A percentile compares a stretch with the other conserved stretches of the same genome.
phyloP scores from a whole-genome alignment of 2,888 invertebrate genomes.

The Xestoiulus laeticollis region DNA sequence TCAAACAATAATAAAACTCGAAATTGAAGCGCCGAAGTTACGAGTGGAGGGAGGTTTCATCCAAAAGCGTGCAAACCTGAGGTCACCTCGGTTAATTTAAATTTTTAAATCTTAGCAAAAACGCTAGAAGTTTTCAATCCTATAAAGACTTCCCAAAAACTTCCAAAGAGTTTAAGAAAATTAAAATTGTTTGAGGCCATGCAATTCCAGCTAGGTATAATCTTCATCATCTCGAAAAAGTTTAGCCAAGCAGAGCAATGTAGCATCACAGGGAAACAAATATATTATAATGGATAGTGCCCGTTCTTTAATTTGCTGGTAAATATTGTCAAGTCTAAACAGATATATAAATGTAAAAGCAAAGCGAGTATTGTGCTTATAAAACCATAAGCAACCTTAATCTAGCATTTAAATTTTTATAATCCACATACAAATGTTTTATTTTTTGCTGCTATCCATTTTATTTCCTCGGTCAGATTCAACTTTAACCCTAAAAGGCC shows the following conservation, averaged over 20 bases:
- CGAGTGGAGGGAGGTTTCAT: not conserved
- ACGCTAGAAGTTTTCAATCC: not conserved
- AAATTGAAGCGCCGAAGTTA: slow-evolving; percentile 43
- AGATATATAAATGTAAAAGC: not conserved
- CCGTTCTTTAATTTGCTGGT: not conserved
- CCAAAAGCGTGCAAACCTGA: slow-evolving; percentile 39
- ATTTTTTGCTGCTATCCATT: not conserved
- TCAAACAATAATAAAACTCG: slow-evolving; percentile 40
- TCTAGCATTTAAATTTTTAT: too few relatives aligned
- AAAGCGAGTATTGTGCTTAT: not conserved
- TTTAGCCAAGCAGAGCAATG: not conserved
- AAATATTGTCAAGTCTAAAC: not conserved
- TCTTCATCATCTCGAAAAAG: not conserved
- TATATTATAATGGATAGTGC: not conserved
- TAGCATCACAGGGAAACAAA: not conserved
- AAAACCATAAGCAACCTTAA: not conserved
- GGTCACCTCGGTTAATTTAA: not conserved
- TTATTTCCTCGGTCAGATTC: not conserved
- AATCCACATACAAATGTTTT: too few relatives aligned
- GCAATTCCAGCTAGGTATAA: not conserved
- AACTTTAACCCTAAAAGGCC: not conserved
- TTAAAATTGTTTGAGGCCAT: not conserved
- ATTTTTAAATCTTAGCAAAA: not conserved
- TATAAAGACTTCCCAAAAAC: not conserved
- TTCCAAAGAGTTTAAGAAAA: not conserved